Evolutionary conservation across 2,797 vertebrate species (phyloP).

Genomic region (Sebastes minor): DNA sequence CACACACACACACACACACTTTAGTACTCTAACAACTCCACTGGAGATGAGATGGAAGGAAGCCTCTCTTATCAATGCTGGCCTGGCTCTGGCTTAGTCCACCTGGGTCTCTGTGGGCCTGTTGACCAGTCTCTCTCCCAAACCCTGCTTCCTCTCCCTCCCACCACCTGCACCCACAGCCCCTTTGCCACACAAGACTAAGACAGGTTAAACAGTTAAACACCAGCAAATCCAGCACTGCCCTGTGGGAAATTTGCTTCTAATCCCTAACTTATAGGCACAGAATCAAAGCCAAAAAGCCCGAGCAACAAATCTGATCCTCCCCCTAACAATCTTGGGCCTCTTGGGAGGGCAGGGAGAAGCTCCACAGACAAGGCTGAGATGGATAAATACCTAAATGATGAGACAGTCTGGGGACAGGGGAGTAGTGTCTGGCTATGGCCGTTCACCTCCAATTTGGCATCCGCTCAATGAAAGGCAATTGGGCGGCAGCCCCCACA

Average conservation of each 20-base stretch:
- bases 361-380: slow-evolving; percentile 92
- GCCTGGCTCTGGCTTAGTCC: slow-evolving; percentile 86
- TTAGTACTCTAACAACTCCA: slow-evolving; percentile 48
- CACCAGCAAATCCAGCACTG: slow-evolving; percentile 98
- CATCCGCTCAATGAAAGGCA: slow-evolving; percentile 96
- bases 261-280: slow-evolving; percentile 99
- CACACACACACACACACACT: slow-evolving; percentile 18
- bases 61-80: slow-evolving; percentile 76
- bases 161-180: slow-evolving; percentile 81
- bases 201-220: slow-evolving; percentile 99
- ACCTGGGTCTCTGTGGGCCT: slow-evolving; percentile 89
- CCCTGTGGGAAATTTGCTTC: slow-evolving; percentile 99
- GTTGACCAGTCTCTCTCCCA: slow-evolving; percentile 91
- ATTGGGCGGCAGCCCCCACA: slow-evolving; percentile 94
- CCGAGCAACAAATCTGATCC: slow-evolving; percentile 99
- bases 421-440: slow-evolving; percentile 95
- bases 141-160: slow-evolving; percentile 86
- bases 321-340: slow-evolving; percentile 92
- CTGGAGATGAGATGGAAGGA: slow-evolving; percentile 63
- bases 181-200: slow-evolving; percentile 82
- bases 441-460: slow-evolving; percentile 99
- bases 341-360: slow-evolving; percentile 95
- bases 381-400: slow-evolving; percentile 99
- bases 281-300: slow-evolving; percentile 99
- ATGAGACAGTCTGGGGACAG: slow-evolving; percentile 98